Evolutionary conservation across 2,888 invertebrate species (phyloP), one percentile per base, ranked within the genome.

Genomic region (Epistrophe grossulariae): DNA sequence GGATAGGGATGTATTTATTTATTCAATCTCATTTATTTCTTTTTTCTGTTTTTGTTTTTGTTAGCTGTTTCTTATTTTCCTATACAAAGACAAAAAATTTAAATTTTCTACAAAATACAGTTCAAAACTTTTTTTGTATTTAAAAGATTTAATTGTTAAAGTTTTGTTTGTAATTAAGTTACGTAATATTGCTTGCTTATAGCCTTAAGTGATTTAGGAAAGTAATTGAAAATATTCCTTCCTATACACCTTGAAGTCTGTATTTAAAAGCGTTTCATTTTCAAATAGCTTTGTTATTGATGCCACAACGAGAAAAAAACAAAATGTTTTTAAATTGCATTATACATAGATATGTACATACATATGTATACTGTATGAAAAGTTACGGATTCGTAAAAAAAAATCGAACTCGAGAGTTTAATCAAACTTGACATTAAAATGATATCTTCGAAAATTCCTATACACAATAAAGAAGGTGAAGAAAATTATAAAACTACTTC

Each of bases 1-100:
- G 45, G 24, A 24, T n/a, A 60, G 57, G 50, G 52, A 66, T 59
- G 19, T 72, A 43, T 84, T 76, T 80, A 72, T 71, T 76, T 76
- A 35, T 68, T 73, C 19, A 35, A 24, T 68, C 68, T 74, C 68
- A 43, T 50, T 73, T 59, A 45, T 66, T 70, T 70, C 60, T 78
- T 35, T 74, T 72, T 66, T 52, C 13, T 66, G 10, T 48, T 77
- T 79, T 59, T 57, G 28, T 38, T 64, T 64, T 40, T 71, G 31
- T 38, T 74, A 68, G 15, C 52, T 55, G 50, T 19, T 60, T 15
- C 4, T 24, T 62, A 38, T 31, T 52, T 52, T 15, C 35, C 13
- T 10, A 45, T 40, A 68, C 50, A 76, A 11, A 62, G 64, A 45
- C 17, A 13, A 45, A n/a, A n/a, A 70, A 60, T 45, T 72, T 57